phyloP scores from a whole-genome alignment of 2,888 invertebrate species.

The Cheilosia pagana region DNA sequence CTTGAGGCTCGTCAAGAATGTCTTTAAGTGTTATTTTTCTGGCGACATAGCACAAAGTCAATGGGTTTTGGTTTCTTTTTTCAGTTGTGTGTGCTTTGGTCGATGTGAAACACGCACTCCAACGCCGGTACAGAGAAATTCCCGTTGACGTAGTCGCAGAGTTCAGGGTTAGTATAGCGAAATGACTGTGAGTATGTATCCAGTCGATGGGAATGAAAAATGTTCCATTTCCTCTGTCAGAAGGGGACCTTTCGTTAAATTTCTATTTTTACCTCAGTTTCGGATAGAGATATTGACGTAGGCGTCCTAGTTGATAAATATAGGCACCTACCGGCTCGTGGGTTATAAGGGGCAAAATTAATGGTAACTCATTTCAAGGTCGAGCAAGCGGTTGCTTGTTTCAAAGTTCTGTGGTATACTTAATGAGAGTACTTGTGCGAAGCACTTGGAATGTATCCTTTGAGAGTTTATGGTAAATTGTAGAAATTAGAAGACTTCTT shows the following conservation, averaged over 20 bases:
- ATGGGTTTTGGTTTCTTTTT: slow-evolving; percentile 13
- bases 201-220: slow-evolving; percentile 16
- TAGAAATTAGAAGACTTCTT: no score
- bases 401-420: background rate
- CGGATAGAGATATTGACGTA: slow-evolving; percentile 23
- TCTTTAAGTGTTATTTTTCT: slow-evolving; percentile 5
- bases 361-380: slow-evolving; percentile 30
- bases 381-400: background rate
- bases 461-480: background rate
- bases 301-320: slow-evolving; percentile 40
- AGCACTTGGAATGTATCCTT: slow-evolving; percentile 7
- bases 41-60: slow-evolving; percentile 48
- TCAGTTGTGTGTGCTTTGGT: slow-evolving; percentile 18
- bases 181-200: background rate
- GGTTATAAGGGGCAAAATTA: slow-evolving; percentile 7
- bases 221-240: slow-evolving; percentile 34
- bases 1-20: background rate
- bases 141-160: slow-evolving; percentile 6
- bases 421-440: background rate
- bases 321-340: background rate
- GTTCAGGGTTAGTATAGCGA: slow-evolving; percentile 33
- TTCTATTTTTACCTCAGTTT: slow-evolving; percentile 34
- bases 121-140: background rate
- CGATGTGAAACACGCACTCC: slow-evolving; percentile 6
- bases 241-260: background rate